Conservation (phyloP, 2,113 vertebrate species). For the Odocoileus hemionus region DNA sequence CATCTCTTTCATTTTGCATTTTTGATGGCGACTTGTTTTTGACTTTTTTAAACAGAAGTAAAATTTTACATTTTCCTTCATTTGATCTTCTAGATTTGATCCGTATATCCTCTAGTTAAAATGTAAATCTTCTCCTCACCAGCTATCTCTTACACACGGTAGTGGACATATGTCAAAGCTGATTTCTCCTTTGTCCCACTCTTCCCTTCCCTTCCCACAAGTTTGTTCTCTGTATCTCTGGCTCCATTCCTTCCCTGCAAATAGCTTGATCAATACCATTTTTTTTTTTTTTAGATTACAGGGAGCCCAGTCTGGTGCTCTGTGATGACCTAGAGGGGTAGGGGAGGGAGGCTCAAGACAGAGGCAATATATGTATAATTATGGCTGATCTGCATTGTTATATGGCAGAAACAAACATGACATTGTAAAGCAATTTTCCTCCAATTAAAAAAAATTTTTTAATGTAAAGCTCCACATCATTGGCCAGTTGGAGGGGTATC, state of each 20-base stretch:
- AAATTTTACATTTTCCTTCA: neutral
- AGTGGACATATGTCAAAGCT: neutral
- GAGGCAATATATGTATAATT: neutral
- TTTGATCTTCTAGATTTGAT: neutral
- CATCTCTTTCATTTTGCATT: neutral
- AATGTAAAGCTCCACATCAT: neutral
- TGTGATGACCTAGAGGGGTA: neutral
- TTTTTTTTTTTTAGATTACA: neutral
- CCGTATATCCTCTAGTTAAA: neutral
- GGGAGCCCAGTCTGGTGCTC: neutral
- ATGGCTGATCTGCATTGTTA: neutral
- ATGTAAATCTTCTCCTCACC: neutral
- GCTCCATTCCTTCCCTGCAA: neutral
- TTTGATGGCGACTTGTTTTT: neutral
- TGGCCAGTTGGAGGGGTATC: neutral
- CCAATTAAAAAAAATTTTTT: neutral
- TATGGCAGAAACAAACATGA: neutral
- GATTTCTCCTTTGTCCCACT: neutral
- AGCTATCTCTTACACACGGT: neutral
- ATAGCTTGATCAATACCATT: neutral
- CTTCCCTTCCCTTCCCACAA: neutral
- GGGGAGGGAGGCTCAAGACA: neutral
- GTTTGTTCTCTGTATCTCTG: neutral
- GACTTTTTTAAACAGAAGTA: neutral
- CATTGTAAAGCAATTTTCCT: too few relatives aligned